phyloP scores from a whole-genome alignment of 2,888 invertebrate species.

The Euspilapteryx auroguttella region DNA sequence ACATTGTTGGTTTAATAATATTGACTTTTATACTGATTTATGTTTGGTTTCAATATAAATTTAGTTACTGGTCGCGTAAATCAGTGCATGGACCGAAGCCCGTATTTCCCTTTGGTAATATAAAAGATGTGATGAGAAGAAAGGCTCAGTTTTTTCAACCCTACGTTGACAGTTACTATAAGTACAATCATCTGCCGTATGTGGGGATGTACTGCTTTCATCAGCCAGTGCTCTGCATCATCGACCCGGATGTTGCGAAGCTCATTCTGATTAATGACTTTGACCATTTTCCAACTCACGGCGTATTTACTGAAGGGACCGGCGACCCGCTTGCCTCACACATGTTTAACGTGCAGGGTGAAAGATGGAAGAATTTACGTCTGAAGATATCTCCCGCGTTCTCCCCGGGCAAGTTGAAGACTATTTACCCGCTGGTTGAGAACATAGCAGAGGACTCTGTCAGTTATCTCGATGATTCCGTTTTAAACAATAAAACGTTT shows the following conservation, averaged over 20 bases:
- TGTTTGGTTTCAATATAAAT: slow-evolving; percentile 40
- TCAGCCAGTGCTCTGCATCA: slow-evolving; percentile 61
- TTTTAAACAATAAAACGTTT: slow-evolving; percentile 25
- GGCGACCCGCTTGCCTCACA: slow-evolving; percentile 64
- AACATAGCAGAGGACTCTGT: slow-evolving; percentile 56
- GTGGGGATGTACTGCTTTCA: slow-evolving; percentile 66
- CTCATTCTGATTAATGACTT: slow-evolving; percentile 65
- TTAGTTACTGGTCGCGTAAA: slow-evolving; percentile 61
- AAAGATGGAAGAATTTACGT: slow-evolving; percentile 66
- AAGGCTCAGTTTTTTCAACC: slow-evolving; percentile 64
- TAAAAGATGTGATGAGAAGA: slow-evolving; percentile 53
- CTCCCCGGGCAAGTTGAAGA: slow-evolving; percentile 67
- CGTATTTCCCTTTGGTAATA: slow-evolving; percentile 65
- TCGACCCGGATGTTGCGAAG: slow-evolving; percentile 65
- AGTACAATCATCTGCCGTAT: slow-evolving; percentile 44
- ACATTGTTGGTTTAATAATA: too few species aligned
- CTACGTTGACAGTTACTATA: slow-evolving; percentile 60
- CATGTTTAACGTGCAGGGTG: slow-evolving; percentile 59
- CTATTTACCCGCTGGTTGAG: slow-evolving; percentile 63
- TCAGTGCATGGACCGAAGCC: slow-evolving; percentile 60
- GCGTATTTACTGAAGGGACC: slow-evolving; percentile 61
- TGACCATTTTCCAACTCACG: slow-evolving; percentile 66
- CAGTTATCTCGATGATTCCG: slow-evolving; percentile 25
- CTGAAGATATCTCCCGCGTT: slow-evolving; percentile 67
- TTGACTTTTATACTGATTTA: slow-evolving; percentile 9